phyloP scores from a whole-genome alignment of 2,888 invertebrate genomes.

The Carpatolechia fugitivella region DNA sequence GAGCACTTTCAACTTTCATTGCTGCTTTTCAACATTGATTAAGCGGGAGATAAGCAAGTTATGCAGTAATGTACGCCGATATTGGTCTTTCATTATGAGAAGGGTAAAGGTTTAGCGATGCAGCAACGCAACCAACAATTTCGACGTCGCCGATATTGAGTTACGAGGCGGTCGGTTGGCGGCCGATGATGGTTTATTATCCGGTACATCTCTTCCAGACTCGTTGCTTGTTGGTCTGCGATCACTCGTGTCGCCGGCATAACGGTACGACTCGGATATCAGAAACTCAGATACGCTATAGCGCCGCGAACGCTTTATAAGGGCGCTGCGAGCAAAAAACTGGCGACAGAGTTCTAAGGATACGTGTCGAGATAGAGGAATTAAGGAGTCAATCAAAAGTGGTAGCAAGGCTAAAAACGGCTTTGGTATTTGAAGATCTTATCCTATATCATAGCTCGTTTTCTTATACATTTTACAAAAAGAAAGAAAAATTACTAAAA shows the following conservation, averaged over 20 bases:
- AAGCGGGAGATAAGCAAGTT: no score
- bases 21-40: no score
- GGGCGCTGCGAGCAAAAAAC: neutral
- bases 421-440: neutral
- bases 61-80: no score
- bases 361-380: neutral
- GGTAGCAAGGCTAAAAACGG: neutral
- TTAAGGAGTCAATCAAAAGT: conserved; percentile 4
- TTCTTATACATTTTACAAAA: no score
- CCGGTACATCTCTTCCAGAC: conserved; percentile 75
- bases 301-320: neutral
- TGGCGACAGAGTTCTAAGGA: neutral
- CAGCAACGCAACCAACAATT: conserved; percentile 65
- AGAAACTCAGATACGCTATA: conserved; percentile 11
- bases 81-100: no score
- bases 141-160: conserved; percentile 69
- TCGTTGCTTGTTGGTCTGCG: conserved; percentile 72
- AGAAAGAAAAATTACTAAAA: no score
- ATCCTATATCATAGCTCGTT: neutral
- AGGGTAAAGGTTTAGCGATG: neutral
- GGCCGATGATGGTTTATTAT: conserved; percentile 74
- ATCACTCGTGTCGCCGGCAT: conserved; percentile 68
- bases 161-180: conserved; percentile 57
- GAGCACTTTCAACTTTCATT: no score
- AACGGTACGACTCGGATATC: conserved; percentile 44